phyloP scores from a whole-genome alignment of 2,888 invertebrate genomes.

The Hyppa rectilinea region DNA sequence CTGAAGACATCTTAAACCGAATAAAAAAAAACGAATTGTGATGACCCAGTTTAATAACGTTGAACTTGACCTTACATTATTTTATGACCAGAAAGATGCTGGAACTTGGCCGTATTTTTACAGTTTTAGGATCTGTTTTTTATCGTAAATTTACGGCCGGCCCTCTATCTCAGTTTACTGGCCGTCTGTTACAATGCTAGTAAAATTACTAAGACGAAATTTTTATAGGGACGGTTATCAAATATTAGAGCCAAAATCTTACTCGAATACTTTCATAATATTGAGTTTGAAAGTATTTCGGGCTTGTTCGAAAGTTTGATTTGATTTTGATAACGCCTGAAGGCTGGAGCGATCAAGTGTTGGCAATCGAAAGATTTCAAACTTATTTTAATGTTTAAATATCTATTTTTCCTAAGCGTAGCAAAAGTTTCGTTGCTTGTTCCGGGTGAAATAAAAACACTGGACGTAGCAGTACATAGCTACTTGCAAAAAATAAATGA shows the following conservation, averaged over 20 bases:
- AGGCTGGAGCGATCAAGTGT: slow-evolving; percentile 28
- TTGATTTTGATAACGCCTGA: slow-evolving; percentile 45
- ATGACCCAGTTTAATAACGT: slow-evolving; percentile 33
- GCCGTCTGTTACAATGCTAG: slow-evolving; percentile 53
- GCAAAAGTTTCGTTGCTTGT: too few relatives aligned
- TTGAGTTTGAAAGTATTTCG: slow-evolving; percentile 51
- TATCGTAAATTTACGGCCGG: slow-evolving; percentile 61
- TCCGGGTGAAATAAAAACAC: background rate
- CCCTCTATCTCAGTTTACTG: slow-evolving; percentile 60
- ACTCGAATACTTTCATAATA: slow-evolving; percentile 47
- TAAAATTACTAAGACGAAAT: slow-evolving; percentile 56
- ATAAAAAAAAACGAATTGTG: slow-evolving; percentile 47
- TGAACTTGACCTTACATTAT: slow-evolving; percentile 54
- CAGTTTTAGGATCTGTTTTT: slow-evolving; percentile 57
- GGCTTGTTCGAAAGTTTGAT: slow-evolving; percentile 46
- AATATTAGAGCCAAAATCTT: slow-evolving; percentile 46
- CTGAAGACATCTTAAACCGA: slow-evolving; percentile 11
- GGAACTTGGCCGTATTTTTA: slow-evolving; percentile 37
- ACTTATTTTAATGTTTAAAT: slow-evolving; percentile 5
- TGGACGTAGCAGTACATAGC: background rate
- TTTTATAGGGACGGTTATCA: slow-evolving; percentile 57
- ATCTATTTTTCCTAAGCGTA: background rate
- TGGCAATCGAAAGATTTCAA: slow-evolving; percentile 24
- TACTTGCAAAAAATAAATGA: background rate
- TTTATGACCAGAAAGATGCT: slow-evolving; percentile 49